Percentiles rank a stretch among this genome's conserved stretches.
Conservation (phyloP, 2,113 vertebrate species). For the Neodontobutis hainanensis region DNA sequence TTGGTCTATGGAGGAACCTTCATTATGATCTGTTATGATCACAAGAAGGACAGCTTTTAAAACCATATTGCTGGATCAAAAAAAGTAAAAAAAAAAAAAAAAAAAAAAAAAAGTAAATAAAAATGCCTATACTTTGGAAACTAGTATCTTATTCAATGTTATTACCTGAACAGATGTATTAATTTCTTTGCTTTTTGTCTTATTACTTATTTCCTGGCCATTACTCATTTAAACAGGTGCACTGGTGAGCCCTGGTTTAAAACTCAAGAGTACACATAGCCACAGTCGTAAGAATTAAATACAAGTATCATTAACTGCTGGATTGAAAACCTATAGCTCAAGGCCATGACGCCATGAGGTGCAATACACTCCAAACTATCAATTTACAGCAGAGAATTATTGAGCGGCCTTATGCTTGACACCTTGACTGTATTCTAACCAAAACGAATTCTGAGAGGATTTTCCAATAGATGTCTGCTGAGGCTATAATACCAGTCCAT, state of each 20-base stretch:
- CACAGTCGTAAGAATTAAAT: constrained; percentile 51
- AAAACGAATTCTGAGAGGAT: constrained; percentile 55
- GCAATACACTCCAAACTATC: constrained; percentile 51
- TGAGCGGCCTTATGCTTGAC: constrained; percentile 51
- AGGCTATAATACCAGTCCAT: constrained; percentile 54
- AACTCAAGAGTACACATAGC: constrained; percentile 37
- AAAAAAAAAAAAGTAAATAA: too few relatives aligned
- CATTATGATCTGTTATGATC: too few relatives aligned
- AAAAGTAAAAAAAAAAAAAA: too few relatives aligned
- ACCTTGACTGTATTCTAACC: constrained; percentile 62
- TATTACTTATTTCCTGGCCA: constrained; percentile 13
- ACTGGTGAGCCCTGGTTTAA: constrained; percentile 29
- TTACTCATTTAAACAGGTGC: constrained; percentile 60
- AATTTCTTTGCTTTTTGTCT: too few relatives aligned
- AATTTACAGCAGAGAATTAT: constrained; percentile 63
- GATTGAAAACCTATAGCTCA: constrained; percentile 48
- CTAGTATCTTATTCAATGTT: too few relatives aligned
- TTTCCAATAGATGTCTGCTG: constrained; percentile 64
- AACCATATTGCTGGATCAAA: too few relatives aligned
- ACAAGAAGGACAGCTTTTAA: too few relatives aligned
- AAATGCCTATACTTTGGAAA: constrained; percentile 1
- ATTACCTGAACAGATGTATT: too few relatives aligned
- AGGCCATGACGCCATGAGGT: constrained; percentile 38
- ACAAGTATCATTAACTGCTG: constrained; percentile 52
- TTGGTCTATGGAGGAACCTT: too few relatives aligned